A percentile compares a stretch with the other conserved stretches of the same genome.
Evolutionary conservation across 1,140 invertebrate genomes (phyloP).

Genomic region (Bombus sylvicola): DNA sequence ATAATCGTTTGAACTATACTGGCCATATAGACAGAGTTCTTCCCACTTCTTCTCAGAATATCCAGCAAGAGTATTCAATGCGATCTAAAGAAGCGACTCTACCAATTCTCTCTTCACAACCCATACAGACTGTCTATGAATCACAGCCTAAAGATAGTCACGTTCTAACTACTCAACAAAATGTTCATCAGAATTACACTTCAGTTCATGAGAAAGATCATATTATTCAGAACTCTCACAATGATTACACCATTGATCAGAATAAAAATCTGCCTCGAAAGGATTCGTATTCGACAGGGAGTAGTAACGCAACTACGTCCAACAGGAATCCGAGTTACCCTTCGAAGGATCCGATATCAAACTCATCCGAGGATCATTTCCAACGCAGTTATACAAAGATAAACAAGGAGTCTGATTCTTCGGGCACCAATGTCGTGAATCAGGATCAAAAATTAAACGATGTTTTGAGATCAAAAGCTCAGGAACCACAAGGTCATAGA

Average conservation of each 20-base stretch:
- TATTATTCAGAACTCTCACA: constrained; percentile 52
- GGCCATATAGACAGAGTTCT: constrained; percentile 56
- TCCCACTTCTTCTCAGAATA: constrained; percentile 64
- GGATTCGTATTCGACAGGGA: constrained; percentile 31
- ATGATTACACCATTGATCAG: constrained; percentile 51
- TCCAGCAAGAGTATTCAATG: constrained; percentile 62
- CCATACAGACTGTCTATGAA: constrained; percentile 56
- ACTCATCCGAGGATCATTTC: constrained; percentile 44
- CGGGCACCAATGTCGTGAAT: constrained; percentile 22
- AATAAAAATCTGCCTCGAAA: constrained; percentile 53
- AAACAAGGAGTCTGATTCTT: constrained; percentile 45
- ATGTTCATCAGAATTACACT: constrained; percentile 42
- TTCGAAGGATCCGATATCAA: constrained; percentile 35
- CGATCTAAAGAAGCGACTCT: constrained; percentile 58
- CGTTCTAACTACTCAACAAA: constrained; percentile 40
- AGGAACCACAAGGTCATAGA: constrained; percentile 58
- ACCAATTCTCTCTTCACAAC: constrained; percentile 55
- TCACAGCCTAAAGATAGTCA: constrained; percentile 57
- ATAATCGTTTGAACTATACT: constrained; percentile 51
- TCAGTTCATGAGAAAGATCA: constrained; percentile 58
- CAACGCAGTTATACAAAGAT: constrained; percentile 57
- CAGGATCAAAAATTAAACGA: constrained; percentile 51
- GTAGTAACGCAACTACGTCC: background rate
- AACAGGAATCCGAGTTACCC: constrained; percentile 51
- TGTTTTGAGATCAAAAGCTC: constrained; percentile 56